Conservation (phyloP, 2,113 vertebrate genomes). For the Heliornis fulica region DNA sequence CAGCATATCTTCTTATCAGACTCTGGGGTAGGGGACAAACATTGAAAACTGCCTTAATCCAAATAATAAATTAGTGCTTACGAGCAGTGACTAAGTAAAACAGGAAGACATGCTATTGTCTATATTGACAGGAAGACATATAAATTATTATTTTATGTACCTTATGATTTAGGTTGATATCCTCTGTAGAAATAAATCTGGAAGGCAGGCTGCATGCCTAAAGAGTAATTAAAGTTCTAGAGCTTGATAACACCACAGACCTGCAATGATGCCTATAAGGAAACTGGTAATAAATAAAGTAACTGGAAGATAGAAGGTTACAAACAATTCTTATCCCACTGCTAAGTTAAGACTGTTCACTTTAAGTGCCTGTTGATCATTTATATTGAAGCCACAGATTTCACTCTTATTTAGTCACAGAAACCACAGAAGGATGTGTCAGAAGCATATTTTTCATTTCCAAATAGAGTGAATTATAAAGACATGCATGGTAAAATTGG, state of each 20-base stretch:
- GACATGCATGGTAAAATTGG: background rate
- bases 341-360: background rate
- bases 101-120: background rate
- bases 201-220: background rate
- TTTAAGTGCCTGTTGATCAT: background rate
- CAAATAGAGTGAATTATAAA: background rate
- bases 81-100: background rate
- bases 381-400: background rate
- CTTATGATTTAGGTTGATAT: background rate
- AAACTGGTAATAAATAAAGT: background rate
- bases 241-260: background rate
- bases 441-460: background rate
- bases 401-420: background rate
- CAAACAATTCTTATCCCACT: background rate
- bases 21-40: background rate
- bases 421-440: background rate
- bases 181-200: background rate
- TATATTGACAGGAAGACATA: background rate
- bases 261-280: background rate
- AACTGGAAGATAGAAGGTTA: background rate
- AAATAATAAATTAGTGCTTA: background rate
- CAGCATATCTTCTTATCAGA: background rate
- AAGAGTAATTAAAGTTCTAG: background rate
- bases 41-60: background rate
- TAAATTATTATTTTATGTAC: background rate